Evolutionary conservation across 1,140 invertebrate genomes (phyloP), one percentile per base, ranked within the genome.

Genomic region (Micrasema minimum): DNA sequence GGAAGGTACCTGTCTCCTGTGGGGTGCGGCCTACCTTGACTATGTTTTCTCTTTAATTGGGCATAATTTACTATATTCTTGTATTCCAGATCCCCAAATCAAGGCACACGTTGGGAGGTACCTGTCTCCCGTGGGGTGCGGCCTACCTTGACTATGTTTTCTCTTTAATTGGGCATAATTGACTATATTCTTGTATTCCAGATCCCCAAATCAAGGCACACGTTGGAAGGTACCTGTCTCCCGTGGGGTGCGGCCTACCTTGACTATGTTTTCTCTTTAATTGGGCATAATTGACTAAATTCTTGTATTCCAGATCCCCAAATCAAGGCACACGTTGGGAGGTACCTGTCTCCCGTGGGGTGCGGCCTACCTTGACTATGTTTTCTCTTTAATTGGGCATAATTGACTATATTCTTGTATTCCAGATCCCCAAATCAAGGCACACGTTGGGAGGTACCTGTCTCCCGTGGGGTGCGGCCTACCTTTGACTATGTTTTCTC

Each of bases 121-220:
- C 78, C 80, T 95, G 71, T 88, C 90, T 20, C 86, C 89, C 78
- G 26, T 31, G 2, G 26, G n/a, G n/a, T n/a, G n/a, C n/a, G n/a
- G n/a, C n/a, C n/a, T n/a, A n/a, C n/a, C n/a, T n/a, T n/a, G n/a
- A n/a, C n/a, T n/a, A n/a, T n/a, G n/a, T n/a, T n/a, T n/a, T n/a
- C n/a, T n/a, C n/a, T n/a, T n/a, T n/a, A n/a, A n/a, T n/a, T n/a
- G n/a, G n/a, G n/a, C n/a, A n/a, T n/a, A n/a, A n/a, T n/a, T n/a
- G n/a, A n/a, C n/a, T n/a, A n/a, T n/a, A n/a, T n/a, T n/a, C n/a
- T n/a, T n/a, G n/a, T n/a, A 14, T 81, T 81, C 53, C 81, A 95
- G 94, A 95, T 89, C 92, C 92, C 61, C 89, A 90, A 77, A 89
- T 95, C 78, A 95, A 95, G 84, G 91, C 90, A 59, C 90, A 90